Evolutionary conservation across 2,797 vertebrate species (phyloP).

Genomic region (Gallinago solitaria): DNA sequence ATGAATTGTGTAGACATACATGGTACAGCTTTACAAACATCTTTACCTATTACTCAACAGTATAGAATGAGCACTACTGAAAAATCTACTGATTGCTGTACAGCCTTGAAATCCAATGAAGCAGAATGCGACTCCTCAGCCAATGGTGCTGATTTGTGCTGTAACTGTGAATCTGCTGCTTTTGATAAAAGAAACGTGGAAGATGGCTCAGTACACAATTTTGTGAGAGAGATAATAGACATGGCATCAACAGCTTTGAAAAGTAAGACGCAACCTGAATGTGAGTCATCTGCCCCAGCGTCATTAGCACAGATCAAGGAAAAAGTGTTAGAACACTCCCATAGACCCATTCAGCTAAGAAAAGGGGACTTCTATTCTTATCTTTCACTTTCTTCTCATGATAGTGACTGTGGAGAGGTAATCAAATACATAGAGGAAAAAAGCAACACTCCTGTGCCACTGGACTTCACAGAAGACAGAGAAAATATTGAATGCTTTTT

Average conservation of each 20-base stretch:
- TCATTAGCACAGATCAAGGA: constrained; percentile 89
- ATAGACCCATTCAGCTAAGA: constrained; percentile 88
- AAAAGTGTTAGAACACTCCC: constrained; percentile 94
- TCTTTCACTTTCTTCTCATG: constrained; percentile 96
- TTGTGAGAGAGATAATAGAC: constrained; percentile 95
- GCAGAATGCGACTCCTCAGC: constrained; percentile 60
- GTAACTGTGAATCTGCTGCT: constrained; percentile 66
- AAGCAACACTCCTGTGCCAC: constrained; percentile 80
- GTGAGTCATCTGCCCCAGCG: constrained; percentile 72
- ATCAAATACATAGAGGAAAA: constrained; percentile 86
- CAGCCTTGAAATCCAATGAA: constrained; percentile 65
- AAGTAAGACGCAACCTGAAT: constrained; percentile 83
- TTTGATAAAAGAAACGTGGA: constrained; percentile 75
- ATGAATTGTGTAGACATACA: background rate
- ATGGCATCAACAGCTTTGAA: constrained; percentile 91
- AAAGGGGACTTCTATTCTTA: constrained; percentile 98
- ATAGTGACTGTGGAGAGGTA: constrained; percentile 98
- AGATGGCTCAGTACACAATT: constrained; percentile 86
- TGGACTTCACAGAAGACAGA: constrained; percentile 74
- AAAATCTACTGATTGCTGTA: constrained; percentile 46
- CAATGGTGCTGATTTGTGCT: constrained; percentile 62
- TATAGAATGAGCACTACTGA: background rate
- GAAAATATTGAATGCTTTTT: constrained; percentile 92
- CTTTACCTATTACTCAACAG: constrained; percentile 20
- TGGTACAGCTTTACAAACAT: constrained; percentile 10